phyloP scores from a whole-genome alignment of 2,113 vertebrate species.

The Hippocampus abdominalis region DNA sequence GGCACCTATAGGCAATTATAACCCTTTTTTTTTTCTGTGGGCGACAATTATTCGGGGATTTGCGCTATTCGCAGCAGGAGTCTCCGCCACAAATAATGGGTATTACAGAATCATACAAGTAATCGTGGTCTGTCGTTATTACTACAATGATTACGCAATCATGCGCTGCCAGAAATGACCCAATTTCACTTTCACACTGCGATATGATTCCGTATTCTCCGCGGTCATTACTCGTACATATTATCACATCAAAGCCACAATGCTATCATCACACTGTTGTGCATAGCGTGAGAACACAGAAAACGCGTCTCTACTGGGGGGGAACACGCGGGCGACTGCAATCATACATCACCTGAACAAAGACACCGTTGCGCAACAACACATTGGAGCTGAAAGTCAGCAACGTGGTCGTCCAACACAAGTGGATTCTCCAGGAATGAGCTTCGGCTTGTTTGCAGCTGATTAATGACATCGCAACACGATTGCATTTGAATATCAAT shows the following conservation, averaged over 20 bases:
- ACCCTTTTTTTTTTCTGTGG: too few relatives aligned
- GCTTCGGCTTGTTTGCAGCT: conserved; percentile 31
- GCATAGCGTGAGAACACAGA: background rate
- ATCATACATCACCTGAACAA: conserved; percentile 1
- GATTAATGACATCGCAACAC: conserved; percentile 55
- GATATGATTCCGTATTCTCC: background rate
- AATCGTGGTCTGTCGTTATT: too few relatives aligned
- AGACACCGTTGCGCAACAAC: background rate
- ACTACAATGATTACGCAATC: too few relatives aligned
- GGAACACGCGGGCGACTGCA: background rate
- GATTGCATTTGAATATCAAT: conserved; percentile 65
- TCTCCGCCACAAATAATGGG: too few relatives aligned
- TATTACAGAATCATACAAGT: too few relatives aligned
- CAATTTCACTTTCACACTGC: background rate
- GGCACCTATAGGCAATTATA: too few relatives aligned
- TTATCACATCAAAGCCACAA: background rate
- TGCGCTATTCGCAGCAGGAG: too few relatives aligned
- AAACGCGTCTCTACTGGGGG: too few relatives aligned
- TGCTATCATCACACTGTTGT: background rate
- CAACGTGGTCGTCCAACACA: conserved; percentile 13
- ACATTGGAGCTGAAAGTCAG: conserved; percentile 6
- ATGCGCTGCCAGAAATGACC: too few relatives aligned
- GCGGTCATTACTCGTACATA: too few relatives aligned
- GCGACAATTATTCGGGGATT: too few relatives aligned
- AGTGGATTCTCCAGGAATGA: conserved; percentile 43